A percentile compares a stretch with the other conserved stretches of the same genome.
Conservation (phyloP, 2,888 invertebrate genomes). For the Eulithis prunata region DNA sequence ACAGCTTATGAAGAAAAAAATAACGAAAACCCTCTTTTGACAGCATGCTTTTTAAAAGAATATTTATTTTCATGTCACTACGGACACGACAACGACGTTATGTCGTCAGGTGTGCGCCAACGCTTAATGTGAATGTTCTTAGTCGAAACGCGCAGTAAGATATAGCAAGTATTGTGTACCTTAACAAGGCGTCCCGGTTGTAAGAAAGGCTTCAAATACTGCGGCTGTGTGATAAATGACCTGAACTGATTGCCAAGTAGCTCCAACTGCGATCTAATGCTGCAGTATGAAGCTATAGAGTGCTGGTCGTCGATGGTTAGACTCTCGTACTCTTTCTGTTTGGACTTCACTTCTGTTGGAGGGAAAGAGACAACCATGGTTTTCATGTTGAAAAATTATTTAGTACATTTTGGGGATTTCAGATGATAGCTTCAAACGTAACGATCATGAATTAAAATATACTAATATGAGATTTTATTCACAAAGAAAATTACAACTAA, state of each 20-base stretch:
- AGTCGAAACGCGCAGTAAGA: no score
- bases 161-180: conserved; percentile 72
- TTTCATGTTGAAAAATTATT: background rate
- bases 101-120: no score
- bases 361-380: conserved; percentile 15
- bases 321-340: conserved; percentile 86
- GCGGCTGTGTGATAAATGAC: conserved; percentile 91
- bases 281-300: conserved; percentile 92
- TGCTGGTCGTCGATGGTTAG: conserved; percentile 89
- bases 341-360: conserved; percentile 86
- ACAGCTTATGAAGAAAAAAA: no score
- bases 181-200: conserved; percentile 97
- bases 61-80: no score
- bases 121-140: no score
- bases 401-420: no score
- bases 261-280: conserved; percentile 92
- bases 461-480: no score
- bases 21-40: no score
- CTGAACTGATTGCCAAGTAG: conserved; percentile 90
- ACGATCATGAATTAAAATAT: background rate
- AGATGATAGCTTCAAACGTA: no score
- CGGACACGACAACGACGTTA: no score
- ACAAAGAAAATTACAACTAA: no score
- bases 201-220: conserved; percentile 96
- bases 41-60: no score